These are phyloP conservation scores for Empidonax traillii DNA, from an alignment of 2,113 vertebrate species.

Conservation along the genomic window DNA sequence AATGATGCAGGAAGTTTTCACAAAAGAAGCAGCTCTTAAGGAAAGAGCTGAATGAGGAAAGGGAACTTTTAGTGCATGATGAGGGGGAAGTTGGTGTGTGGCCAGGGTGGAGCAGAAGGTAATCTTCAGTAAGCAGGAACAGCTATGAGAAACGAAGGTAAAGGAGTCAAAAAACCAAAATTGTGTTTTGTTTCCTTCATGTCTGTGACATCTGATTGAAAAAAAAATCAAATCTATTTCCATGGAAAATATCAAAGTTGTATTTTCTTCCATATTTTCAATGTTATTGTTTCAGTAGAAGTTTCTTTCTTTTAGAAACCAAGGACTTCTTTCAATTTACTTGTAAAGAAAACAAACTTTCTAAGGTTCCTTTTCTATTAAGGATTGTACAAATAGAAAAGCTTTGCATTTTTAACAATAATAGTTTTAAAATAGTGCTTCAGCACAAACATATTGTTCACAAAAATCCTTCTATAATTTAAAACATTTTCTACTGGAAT, in stretches of 20 bases:
- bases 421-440: not conserved
- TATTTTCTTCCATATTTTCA: not conserved
- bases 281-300: not conserved
- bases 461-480: not conserved
- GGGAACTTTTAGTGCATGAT: not conserved
- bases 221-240: not conserved
- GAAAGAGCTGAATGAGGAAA: not conserved
- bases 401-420: conserved; percentile 6
- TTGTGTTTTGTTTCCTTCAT: not conserved
- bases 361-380: not conserved
- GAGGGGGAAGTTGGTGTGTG: not conserved
- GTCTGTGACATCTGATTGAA: not conserved
- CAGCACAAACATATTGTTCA: not conserved
- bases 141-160: not conserved
- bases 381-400: not conserved
- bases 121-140: not conserved
- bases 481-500: not conserved
- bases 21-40: conserved; percentile 21
- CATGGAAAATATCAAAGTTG: not conserved
- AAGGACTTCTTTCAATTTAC: not conserved
- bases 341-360: not conserved
- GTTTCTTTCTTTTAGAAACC: not conserved
- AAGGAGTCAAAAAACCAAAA: not conserved
- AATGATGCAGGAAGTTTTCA: conserved; percentile 14
- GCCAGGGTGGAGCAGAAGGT: not conserved